Evolutionary conservation across 2,888 invertebrate genomes (phyloP).

Genomic region (Pyrrhia umbra): DNA sequence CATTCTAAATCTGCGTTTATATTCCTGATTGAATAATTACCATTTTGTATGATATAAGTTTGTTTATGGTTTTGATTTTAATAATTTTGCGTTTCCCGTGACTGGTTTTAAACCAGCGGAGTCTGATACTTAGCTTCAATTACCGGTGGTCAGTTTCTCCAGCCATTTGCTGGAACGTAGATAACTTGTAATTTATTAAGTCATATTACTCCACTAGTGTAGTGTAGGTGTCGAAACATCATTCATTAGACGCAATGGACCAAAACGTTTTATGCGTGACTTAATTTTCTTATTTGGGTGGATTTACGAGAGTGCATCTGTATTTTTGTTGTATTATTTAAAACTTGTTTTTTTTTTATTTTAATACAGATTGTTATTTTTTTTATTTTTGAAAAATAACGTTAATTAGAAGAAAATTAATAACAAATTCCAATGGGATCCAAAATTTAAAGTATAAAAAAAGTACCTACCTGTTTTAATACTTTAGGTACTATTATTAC

Average conservation of each 20-base stretch:
- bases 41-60: slow-evolving; percentile 16
- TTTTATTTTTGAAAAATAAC: too few species aligned
- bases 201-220: background rate
- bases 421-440: too few species aligned
- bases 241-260: background rate
- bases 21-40: slow-evolving; percentile 35
- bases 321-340: background rate
- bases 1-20: slow-evolving; percentile 30
- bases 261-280: background rate
- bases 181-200: slow-evolving; percentile 7
- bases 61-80: slow-evolving; percentile 18
- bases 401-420: too few species aligned
- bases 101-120: slow-evolving; percentile 23
- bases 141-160: slow-evolving; percentile 32
- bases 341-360: too few species aligned
- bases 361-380: too few species aligned
- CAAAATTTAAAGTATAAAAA: too few species aligned
- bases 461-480: too few species aligned
- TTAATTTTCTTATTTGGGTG: too few species aligned
- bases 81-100: slow-evolving; percentile 21
- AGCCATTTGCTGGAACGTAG: slow-evolving; percentile 46
- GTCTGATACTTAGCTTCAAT: slow-evolving; percentile 11
- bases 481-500: too few species aligned
- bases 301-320: background rate
- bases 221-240: background rate